Base-by-base conservation (phyloP, 2,113 vertebrate genomes). In the Brienomyrus brachyistius region DNA sequence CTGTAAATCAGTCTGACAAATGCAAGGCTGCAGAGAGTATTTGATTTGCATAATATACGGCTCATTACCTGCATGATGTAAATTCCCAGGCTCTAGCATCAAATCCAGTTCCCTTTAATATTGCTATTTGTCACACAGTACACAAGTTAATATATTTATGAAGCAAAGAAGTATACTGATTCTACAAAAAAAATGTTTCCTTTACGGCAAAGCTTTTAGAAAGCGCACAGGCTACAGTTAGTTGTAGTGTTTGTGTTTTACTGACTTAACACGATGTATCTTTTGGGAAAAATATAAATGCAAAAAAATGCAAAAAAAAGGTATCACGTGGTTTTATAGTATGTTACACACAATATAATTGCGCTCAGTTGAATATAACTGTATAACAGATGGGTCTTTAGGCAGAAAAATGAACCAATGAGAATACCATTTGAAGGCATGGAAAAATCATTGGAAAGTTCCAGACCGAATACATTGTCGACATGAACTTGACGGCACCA, bases 11-110 rank as follows among this genome's bases (percentile, higher is more conserved):
- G 50, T 89, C 48, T 92, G 89, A 93, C 89, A 91, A 91, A 92
- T 91, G 90, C 62, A 86, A 88, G 91, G 74, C 50, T 83, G 70
- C 86, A 89, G 86, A 88, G 59, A 51, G 62, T 90, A 88, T 91
- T 90, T 91, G 91, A 93, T 93, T 91, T 91, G 86, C 90, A 90
- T 90, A 90, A 91, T 90, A 87, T 89, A 93, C 77, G 90, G 91
- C 91, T 93, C 92, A 91, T 93, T 93, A 92, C 90, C 91, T 92
- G 89, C 91, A 91, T 91, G 89, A 93, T 91, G 87, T 88, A 90
- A 89, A 93, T 89, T 89, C 90, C 88, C 90, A 59, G 66, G 88
- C 90, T 92, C 86, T 43, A 74, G 77, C 51, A 91, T 91, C 90
- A 90, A 89, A 90, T 89, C 89, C 89, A 82, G 47, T 54, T 89